These are phyloP conservation scores for Ceuthmochares aereus DNA, from an alignment of 2,113 vertebrate genomes.

Conservation along the genomic window DNA sequence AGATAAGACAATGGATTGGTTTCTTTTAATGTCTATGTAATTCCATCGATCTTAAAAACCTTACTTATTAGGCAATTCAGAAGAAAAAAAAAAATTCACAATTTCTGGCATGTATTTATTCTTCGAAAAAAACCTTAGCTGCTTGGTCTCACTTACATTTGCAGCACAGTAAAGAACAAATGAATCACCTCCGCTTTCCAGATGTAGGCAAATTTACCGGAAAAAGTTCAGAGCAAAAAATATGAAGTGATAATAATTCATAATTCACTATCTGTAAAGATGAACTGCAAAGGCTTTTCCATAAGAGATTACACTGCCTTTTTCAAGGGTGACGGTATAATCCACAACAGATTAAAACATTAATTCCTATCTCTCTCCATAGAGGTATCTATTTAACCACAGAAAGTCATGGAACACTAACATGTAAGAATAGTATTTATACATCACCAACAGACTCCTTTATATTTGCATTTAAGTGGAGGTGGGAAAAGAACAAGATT, in stretches of 20 bases:
- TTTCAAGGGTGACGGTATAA: neutral
- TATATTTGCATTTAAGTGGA: neutral
- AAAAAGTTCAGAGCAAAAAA: neutral
- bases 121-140: neutral
- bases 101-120: neutral
- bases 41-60: neutral
- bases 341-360: neutral
- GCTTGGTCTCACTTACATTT: neutral
- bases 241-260: neutral
- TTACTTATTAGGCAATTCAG: neutral
- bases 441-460: neutral
- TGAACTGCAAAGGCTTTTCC: neutral
- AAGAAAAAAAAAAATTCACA: neutral
- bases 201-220: neutral
- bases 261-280: neutral
- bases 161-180: neutral
- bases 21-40: neutral
- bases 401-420: neutral
- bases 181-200: neutral
- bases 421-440: neutral
- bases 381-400: neutral
- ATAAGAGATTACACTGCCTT: neutral
- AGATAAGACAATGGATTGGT: neutral
- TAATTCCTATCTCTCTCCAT: neutral
- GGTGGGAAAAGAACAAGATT: neutral